Conservation (phyloP, 2,888 invertebrate genomes). For the Dendrolimus houi region DNA sequence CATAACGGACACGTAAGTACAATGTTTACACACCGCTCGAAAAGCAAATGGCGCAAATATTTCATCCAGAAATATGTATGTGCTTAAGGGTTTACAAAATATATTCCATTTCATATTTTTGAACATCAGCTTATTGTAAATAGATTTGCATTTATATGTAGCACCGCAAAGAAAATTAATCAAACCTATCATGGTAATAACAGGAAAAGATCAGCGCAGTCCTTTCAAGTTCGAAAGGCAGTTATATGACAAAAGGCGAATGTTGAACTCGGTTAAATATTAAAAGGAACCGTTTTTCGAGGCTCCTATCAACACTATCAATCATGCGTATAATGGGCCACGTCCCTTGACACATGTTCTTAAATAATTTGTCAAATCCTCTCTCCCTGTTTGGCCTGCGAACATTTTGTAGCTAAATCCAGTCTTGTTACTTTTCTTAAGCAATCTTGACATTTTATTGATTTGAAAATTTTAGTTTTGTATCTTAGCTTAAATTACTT, state of each 20-base stretch:
- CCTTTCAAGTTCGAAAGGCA: neutral
- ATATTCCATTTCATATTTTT: neutral
- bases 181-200: neutral
- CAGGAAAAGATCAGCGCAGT: neutral
- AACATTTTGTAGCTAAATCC: constrained; percentile 21
- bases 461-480: too few relatives aligned
- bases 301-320: constrained; percentile 58
- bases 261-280: constrained; percentile 38
- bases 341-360: constrained; percentile 69
- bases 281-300: constrained; percentile 49
- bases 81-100: neutral
- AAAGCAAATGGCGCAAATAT: constrained; percentile 3
- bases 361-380: constrained; percentile 73
- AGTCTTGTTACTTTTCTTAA: neutral
- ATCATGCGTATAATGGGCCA: constrained; percentile 64
- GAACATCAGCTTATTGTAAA: neutral
- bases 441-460: neutral
- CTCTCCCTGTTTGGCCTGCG: constrained; percentile 43
- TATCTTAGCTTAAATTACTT: too few relatives aligned
- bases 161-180: neutral
- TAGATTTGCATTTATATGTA: neutral
- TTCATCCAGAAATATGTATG: neutral
- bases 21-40: constrained; percentile 16
- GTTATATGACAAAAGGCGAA: constrained; percentile 19
- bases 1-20: constrained; percentile 23